These are phyloP conservation scores for Helicoverpa armigera DNA, from an alignment of 1,140 invertebrate genomes.

Conservation along the genomic window DNA sequence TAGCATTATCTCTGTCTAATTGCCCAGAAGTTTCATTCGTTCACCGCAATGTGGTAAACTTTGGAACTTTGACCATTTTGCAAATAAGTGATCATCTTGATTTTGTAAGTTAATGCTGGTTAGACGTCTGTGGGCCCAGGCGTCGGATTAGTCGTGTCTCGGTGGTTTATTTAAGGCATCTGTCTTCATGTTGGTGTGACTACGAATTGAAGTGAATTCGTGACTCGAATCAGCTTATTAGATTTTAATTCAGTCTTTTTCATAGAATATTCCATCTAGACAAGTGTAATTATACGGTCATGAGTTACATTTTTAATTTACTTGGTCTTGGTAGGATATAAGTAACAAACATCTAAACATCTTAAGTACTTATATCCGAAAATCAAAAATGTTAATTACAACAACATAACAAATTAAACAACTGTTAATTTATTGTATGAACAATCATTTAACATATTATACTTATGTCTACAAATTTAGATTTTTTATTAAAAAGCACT, in stretches of 20 bases:
- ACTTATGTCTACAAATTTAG: too few species aligned
- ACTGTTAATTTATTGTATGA: too few species aligned
- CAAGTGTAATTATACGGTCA: background rate
- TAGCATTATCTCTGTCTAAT: conserved; percentile 60
- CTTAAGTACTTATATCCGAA: too few species aligned
- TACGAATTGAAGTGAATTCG: background rate
- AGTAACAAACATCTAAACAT: too few species aligned
- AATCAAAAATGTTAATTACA: too few species aligned
- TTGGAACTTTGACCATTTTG: conserved; percentile 57
- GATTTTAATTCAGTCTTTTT: background rate
- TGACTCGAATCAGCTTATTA: conserved; percentile 8
- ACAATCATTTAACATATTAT: too few species aligned
- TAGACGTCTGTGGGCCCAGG: too few species aligned
- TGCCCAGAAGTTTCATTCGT: conserved; percentile 55
- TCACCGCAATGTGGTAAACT: conserved; percentile 46
- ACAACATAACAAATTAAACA: too few species aligned
- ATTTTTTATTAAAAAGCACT: too few species aligned
- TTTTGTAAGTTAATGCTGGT: background rate
- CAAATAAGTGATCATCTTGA: conserved; percentile 43
- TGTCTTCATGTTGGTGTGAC: background rate
- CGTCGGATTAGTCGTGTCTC: background rate
- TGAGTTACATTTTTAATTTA: background rate
- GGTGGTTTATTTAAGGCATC: background rate
- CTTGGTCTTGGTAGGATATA: background rate
- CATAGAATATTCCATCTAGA: background rate